These are phyloP conservation scores for Ophiodon elongatus DNA, from an alignment of 2,113 vertebrate genomes.

Conservation along the genomic window DNA sequence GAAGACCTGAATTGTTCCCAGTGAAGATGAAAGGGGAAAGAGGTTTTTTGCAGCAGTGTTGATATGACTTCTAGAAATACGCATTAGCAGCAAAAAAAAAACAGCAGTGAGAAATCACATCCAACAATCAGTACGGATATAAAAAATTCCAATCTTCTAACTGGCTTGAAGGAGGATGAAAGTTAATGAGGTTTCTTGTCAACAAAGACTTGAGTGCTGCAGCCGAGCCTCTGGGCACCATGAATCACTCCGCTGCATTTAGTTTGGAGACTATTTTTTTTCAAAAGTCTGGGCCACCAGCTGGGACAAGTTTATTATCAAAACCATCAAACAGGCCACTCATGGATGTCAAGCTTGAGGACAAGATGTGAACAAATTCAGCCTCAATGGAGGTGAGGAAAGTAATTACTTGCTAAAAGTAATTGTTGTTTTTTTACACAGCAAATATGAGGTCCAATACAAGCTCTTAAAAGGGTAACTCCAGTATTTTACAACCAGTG, in stretches of 20 bases:
- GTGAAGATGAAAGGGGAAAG: conserved; percentile 38
- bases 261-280: conserved; percentile 18
- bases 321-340: conserved; percentile 43
- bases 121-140: conserved; percentile 38
- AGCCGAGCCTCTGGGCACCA: conserved; percentile 38
- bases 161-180: conserved; percentile 51
- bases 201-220: conserved; percentile 47
- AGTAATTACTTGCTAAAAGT: not conserved
- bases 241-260: conserved; percentile 18
- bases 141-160: conserved; percentile 44
- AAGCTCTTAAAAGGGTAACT: not conserved
- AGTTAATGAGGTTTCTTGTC: conserved; percentile 70
- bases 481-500: not conserved
- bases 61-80: conserved; percentile 38
- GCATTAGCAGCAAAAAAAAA: conserved; percentile 22
- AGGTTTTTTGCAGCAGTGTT: conserved; percentile 27
- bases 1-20: conserved; percentile 11
- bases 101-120: conserved; percentile 36
- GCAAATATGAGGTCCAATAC: conserved; percentile 7
- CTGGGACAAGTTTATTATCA: conserved; percentile 19
- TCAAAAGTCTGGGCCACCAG: conserved; percentile 3
- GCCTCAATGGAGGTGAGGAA: not conserved
- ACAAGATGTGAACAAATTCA: conserved; percentile 10
- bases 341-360: conserved; percentile 2
- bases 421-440: not conserved